Conservation (phyloP, 2,888 invertebrate species). For the Hydropsyche betteni region DNA sequence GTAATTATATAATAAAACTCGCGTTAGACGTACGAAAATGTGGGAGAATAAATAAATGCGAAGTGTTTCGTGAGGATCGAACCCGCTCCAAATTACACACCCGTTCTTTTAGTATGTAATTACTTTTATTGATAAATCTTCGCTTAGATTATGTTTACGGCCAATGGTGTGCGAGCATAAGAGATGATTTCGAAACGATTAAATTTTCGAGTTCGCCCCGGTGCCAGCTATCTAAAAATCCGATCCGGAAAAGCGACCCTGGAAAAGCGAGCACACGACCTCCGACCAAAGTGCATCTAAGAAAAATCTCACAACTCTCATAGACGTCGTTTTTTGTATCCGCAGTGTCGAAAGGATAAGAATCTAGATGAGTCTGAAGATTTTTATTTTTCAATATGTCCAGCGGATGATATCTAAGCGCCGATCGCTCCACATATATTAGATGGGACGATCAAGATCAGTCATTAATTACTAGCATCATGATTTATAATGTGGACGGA, state of each 20-base stretch:
- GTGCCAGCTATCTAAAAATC: neutral
- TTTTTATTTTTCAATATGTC: neutral
- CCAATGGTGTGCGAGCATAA: neutral
- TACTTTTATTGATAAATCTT: constrained; percentile 48
- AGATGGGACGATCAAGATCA: constrained; percentile 3
- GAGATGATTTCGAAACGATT: constrained; percentile 12
- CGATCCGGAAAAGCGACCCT: neutral
- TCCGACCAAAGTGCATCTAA: no score
- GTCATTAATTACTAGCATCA: constrained; percentile 39
- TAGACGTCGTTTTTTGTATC: no score
- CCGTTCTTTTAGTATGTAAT: constrained; percentile 40
- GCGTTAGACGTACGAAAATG: constrained; percentile 34
- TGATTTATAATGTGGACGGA: constrained; percentile 44
- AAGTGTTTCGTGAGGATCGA: constrained; percentile 44
- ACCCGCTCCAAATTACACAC: constrained; percentile 47
- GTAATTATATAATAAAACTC: constrained; percentile 37
- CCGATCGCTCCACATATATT: constrained; percentile 13
- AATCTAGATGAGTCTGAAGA: neutral
- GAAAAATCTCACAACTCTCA: no score
- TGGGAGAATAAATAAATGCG: constrained; percentile 35
- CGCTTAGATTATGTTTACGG: constrained; percentile 22
- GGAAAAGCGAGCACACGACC: neutral
- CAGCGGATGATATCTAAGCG: neutral
- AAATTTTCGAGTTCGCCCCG: constrained; percentile 10
- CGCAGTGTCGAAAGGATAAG: neutral